Evolutionary conservation across 2,113 vertebrate genomes (phyloP).

Genomic region (Alethe diademata): DNA sequence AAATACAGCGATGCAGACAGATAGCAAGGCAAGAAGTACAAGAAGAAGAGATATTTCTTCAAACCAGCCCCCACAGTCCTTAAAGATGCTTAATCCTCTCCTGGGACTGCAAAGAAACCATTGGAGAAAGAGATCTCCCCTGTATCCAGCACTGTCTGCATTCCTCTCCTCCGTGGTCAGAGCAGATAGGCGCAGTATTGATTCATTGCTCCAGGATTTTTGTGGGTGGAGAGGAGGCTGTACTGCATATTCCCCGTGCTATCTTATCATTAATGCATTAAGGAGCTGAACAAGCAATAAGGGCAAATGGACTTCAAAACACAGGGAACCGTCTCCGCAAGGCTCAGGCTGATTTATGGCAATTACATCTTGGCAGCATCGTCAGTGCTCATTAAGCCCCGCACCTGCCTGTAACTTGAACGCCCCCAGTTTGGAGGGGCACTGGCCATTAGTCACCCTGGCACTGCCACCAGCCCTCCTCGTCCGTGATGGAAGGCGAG

Average conservation of each 20-base stretch:
- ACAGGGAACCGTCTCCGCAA: slow-evolving; percentile 42
- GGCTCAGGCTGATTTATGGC: slow-evolving; percentile 44
- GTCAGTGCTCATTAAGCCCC: neutral
- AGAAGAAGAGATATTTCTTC: neutral
- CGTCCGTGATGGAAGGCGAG: neutral
- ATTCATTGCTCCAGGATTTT: slow-evolving; percentile 42
- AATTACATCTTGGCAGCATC: slow-evolving; percentile 60
- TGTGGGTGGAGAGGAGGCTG: neutral
- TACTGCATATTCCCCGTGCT: slow-evolving; percentile 48
- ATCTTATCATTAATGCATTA: slow-evolving; percentile 75
- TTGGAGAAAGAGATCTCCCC: neutral
- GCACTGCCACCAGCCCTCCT: neutral
- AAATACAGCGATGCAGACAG: neutral
- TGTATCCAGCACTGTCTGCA: neutral
- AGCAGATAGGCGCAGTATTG: slow-evolving; percentile 56
- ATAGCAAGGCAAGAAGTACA: neutral
- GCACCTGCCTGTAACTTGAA: slow-evolving; percentile 37
- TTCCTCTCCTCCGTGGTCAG: neutral
- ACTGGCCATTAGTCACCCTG: neutral
- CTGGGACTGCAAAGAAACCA: neutral
- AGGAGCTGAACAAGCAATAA: slow-evolving; percentile 76
- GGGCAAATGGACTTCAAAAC: slow-evolving; percentile 73
- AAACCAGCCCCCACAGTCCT: neutral
- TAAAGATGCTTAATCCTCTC: neutral
- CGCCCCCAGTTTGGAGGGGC: neutral